Evolutionary conservation across 2,888 invertebrate species (phyloP), one percentile per base, ranked within the genome.

Genomic region (Auanema freiburgensis): DNA sequence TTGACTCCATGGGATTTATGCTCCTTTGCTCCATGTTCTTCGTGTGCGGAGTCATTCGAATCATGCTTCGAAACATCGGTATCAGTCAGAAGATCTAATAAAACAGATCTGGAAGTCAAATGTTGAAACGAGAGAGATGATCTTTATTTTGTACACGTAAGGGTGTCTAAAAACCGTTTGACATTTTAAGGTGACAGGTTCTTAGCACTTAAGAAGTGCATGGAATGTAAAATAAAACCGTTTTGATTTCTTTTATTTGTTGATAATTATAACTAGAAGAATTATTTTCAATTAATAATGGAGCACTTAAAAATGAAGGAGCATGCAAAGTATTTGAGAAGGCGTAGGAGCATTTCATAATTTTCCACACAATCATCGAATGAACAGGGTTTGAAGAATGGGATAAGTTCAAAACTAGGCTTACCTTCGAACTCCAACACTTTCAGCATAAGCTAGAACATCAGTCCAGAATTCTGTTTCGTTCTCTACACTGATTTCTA

Each of bases 1-100:
- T 72, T 55, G 18, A 72, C 59, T 12, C 72, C 72, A 50, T 62
- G 62, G n/a, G 57, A 23, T 12, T 43, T 18, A 51, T 63, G 57
- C 11, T 50, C 51, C 18, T 33, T n/a, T 4, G 18, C n/a, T 23
- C 56, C 49, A 21, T 57, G 46, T 23, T 57, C 24, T 44, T 25
- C 3, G 1, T 14, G 12, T n/a, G 44, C 33, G 6, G 49, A 23
- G 18, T 57, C 43, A 12, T 57, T 41, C 24, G 49, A 24, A 18
- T 49, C 50, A 14, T 23, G 44, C 50, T 44, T 58, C 46, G 3
- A 3, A 10, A 46, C 10, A 33, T 46, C 46, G 24, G 41, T 40
- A 16, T 11, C 24, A 11, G 14, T 23, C 24, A 57, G 14, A 18
- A 49, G 46, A 24, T 49, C 3, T 11, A 14, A 16, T 12, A 55